Conservation (phyloP, 2,797 vertebrate genomes). For the Myotis vivesi region DNA sequence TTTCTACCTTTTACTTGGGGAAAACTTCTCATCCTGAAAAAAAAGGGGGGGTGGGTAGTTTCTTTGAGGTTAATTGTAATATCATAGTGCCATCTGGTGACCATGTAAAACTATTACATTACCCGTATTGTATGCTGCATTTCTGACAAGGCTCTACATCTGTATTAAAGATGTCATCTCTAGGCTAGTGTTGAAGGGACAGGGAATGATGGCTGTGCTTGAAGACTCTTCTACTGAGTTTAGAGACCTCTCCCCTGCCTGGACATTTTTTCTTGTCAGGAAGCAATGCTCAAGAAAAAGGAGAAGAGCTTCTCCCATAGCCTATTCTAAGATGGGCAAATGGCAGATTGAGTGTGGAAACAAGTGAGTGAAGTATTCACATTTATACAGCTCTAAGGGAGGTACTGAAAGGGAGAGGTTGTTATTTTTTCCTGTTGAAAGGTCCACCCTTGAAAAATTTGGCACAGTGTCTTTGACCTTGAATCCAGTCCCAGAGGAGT, state of each 20-base stretch:
- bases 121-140: background rate
- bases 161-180: background rate
- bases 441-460: background rate
- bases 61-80: slow-evolving; percentile 52
- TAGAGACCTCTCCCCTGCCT: background rate
- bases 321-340: background rate
- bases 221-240: background rate
- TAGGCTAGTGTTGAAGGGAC: background rate
- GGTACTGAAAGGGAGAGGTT: background rate
- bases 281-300: background rate
- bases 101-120: slow-evolving; percentile 58
- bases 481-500: background rate
- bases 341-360: background rate
- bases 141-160: slow-evolving; percentile 9
- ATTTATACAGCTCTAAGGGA: background rate
- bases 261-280: background rate
- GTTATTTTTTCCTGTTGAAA: background rate
- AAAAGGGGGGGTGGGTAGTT: background rate
- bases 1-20: background rate
- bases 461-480: background rate
- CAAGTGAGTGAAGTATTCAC: background rate
- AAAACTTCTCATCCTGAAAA: background rate
- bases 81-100: slow-evolving; percentile 75
- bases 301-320: background rate
- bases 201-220: background rate